These are phyloP conservation scores for Ciconia maguari DNA, from an alignment of 2,113 vertebrate species.

Conservation along the genomic window DNA sequence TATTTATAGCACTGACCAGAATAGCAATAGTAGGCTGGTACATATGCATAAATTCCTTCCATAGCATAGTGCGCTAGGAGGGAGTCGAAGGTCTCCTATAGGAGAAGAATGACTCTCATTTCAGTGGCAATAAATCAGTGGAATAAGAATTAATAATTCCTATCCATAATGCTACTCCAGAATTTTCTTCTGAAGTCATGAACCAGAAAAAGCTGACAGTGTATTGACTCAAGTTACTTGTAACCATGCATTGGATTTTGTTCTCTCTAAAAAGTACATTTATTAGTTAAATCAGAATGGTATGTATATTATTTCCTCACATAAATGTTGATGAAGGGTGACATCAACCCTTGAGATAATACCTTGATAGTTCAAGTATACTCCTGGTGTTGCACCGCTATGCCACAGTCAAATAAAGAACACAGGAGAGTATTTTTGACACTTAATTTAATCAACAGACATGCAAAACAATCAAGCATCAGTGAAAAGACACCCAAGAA, in stretches of 20 bases:
- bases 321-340: not conserved
- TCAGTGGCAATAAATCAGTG: not conserved
- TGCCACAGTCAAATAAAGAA: not conserved
- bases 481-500: not conserved
- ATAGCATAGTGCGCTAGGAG: not conserved
- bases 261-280: not conserved
- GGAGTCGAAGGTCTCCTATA: not conserved
- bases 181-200: not conserved
- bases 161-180: not conserved
- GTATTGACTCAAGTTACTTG: not conserved
- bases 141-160: conserved; percentile 29
- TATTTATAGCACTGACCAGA: conserved; percentile 49
- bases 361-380: not conserved
- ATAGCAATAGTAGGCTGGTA: not conserved
- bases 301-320: not conserved
- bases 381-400: not conserved
- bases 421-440: not conserved
- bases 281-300: not conserved
- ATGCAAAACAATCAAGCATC: not conserved
- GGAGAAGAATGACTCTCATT: not conserved
- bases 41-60: not conserved
- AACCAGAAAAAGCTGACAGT: not conserved
- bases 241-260: not conserved
- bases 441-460: not conserved
- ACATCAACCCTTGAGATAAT: not conserved